A percentile compares a stretch with the other conserved stretches of the same genome.
Conservation (phyloP, 1,140 invertebrate genomes). For the Anthonomus grandis region DNA sequence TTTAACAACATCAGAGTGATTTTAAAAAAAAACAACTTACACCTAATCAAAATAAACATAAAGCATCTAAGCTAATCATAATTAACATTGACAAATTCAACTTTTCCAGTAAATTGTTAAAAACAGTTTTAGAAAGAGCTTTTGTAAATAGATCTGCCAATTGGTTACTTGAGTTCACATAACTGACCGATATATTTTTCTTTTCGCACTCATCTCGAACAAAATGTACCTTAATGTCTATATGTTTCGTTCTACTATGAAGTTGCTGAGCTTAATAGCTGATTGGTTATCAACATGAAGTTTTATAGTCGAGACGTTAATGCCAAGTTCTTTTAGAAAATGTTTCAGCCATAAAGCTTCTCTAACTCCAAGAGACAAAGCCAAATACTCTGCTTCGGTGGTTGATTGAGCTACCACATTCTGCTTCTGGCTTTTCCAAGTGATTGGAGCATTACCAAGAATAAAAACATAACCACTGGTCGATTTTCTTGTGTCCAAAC, state of each 20-base stretch:
- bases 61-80: no score
- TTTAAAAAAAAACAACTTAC: no score
- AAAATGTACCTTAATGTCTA: constrained; percentile 17
- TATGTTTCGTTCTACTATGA: constrained; percentile 21
- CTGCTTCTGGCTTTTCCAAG: constrained; percentile 43
- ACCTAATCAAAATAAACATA: no score
- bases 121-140: constrained; percentile 6
- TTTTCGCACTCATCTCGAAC: constrained; percentile 22
- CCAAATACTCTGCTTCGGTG: constrained; percentile 46
- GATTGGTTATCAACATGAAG: constrained; percentile 34
- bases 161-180: constrained; percentile 12
- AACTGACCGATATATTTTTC: constrained; percentile 9
- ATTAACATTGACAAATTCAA: constrained; percentile 7
- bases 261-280: constrained; percentile 12
- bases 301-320: background rate
- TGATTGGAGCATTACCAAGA: constrained; percentile 40
- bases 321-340: constrained; percentile 11
- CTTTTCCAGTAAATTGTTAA: constrained; percentile 7
- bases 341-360: constrained; percentile 20
- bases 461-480: constrained; percentile 39
- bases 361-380: constrained; percentile 30
- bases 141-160: constrained; percentile 16
- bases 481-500: no score
- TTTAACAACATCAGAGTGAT: no score
- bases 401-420: constrained; percentile 38